Conservation (phyloP, 2,888 invertebrate genomes). For the Drosophila acutilabella region DNA sequence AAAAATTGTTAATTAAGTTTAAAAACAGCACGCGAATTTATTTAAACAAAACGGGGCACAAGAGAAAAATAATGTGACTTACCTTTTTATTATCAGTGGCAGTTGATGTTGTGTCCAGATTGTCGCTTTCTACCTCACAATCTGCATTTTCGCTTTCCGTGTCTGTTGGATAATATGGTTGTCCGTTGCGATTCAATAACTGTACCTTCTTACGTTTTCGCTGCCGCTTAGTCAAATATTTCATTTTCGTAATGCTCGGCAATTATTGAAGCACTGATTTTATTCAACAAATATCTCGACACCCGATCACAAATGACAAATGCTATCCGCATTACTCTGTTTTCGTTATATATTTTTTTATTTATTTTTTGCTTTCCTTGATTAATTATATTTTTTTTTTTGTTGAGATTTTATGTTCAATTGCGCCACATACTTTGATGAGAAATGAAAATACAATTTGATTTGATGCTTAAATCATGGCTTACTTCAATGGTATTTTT, state of each 20-base stretch:
- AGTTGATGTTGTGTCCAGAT: constrained; percentile 6
- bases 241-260: constrained; percentile 31
- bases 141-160: constrained; percentile 21
- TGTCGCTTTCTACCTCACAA: background rate
- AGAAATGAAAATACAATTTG: constrained; percentile 2
- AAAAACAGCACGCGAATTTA: too few species aligned
- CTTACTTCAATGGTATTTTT: background rate
- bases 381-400: too few species aligned
- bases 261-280: background rate
- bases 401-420: background rate
- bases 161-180: constrained; percentile 16
- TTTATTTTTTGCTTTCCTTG: too few species aligned
- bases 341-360: background rate
- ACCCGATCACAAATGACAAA: constrained; percentile 15
- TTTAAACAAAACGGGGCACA: too few species aligned
- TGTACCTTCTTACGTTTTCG: constrained; percentile 41
- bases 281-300: constrained; percentile 8
- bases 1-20: too few species aligned
- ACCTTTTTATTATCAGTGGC: constrained; percentile 26
- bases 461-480: background rate
- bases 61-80: too few species aligned
- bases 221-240: constrained; percentile 53
- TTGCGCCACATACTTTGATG: background rate
- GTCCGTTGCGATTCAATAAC: constrained; percentile 19
- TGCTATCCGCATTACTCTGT: constrained; percentile 11